Conservation (phyloP, 1,140 invertebrate genomes). For the Drosophila takahashii region DNA sequence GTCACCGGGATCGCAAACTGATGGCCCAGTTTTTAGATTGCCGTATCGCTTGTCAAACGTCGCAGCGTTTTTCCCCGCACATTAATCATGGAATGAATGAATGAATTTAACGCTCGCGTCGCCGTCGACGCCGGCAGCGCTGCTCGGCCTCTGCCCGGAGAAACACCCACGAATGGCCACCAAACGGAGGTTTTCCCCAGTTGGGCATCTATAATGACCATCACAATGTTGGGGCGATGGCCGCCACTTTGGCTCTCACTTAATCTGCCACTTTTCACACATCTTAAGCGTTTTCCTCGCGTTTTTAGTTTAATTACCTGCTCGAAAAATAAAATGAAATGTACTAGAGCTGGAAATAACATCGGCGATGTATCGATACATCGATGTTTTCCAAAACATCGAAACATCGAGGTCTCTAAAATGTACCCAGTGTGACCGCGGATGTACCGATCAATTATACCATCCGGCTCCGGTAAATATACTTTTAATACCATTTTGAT, state of each 20-base stretch:
- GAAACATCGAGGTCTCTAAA: too few species aligned
- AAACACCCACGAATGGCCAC: slow-evolving; percentile 38
- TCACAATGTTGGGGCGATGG: background rate
- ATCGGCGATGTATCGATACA: too few species aligned
- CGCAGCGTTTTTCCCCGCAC: slow-evolving; percentile 17
- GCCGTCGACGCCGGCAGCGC: slow-evolving; percentile 31
- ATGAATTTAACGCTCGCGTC: slow-evolving; percentile 31
- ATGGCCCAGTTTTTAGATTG: slow-evolving; percentile 48
- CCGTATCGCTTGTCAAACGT: slow-evolving; percentile 31
- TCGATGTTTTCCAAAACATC: too few species aligned
- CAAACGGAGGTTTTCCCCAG: too few species aligned
- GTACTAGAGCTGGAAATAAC: too few species aligned
- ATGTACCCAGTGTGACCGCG: background rate
- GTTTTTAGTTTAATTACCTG: slow-evolving; percentile 43
- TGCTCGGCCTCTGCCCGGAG: slow-evolving; percentile 32
- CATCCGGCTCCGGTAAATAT: background rate
- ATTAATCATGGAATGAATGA: slow-evolving; percentile 58
- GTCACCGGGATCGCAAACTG: slow-evolving; percentile 23
- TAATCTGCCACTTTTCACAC: slow-evolving; percentile 37
- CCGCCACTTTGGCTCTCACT: background rate
- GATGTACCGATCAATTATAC: background rate
- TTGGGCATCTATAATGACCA: background rate
- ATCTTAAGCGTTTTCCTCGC: slow-evolving; percentile 36
- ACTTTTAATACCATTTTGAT: too few species aligned
- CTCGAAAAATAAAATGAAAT: slow-evolving; percentile 13